phyloP scores from a whole-genome alignment of 2,888 invertebrate species.

The Ctenicera cuprea region DNA sequence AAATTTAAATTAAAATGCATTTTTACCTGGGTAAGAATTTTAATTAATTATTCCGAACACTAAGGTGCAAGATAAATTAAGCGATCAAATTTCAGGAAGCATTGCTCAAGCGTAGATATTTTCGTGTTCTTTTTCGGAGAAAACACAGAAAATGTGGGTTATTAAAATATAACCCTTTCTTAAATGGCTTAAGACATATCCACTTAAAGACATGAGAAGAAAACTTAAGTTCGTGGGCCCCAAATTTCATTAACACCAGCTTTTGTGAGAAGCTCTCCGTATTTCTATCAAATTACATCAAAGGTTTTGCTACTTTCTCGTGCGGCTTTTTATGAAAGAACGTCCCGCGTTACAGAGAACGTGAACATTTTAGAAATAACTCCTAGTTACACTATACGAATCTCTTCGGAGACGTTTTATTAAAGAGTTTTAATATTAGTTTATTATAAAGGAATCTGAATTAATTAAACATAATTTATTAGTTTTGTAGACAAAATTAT shows the following conservation, averaged over 20 bases:
- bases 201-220: constrained; percentile 26
- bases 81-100: too few species aligned
- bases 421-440: constrained; percentile 9
- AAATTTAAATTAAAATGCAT: too few species aligned
- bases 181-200: constrained; percentile 30
- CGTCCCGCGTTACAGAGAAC: constrained; percentile 33
- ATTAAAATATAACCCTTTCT: constrained; percentile 7
- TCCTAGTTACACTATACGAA: neutral
- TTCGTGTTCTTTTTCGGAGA: neutral
- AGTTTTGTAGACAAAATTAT: too few species aligned
- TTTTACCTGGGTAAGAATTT: too few species aligned
- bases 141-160: neutral
- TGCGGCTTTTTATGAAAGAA: constrained; percentile 40
- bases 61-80: too few species aligned
- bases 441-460: too few species aligned
- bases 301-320: constrained; percentile 42
- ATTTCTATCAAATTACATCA: constrained; percentile 47
- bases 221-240: constrained; percentile 26
- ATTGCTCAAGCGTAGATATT: too few species aligned
- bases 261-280: constrained; percentile 35
- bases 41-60: too few species aligned
- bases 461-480: too few species aligned
- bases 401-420: constrained; percentile 19
- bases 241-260: constrained; percentile 41
- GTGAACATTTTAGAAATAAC: constrained; percentile 44